Base-by-base conservation (phyloP, 1,140 invertebrate species). In the Drosophila bocqueti region DNA sequence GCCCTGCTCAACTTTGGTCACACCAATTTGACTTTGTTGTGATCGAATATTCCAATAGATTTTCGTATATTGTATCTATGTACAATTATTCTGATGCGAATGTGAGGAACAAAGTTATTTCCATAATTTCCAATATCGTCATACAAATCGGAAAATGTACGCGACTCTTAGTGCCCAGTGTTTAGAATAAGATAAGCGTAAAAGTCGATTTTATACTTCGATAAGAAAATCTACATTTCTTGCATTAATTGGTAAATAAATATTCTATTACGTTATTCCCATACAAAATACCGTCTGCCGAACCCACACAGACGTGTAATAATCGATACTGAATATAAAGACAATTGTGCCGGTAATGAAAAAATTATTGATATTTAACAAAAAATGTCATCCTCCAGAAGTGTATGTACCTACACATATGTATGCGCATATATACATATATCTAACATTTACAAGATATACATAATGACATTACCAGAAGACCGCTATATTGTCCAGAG, bases 291-390 rank as follows among this genome's bases (percentile, higher is more conserved):
- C 46, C n/a, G 46, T 52, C 24, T 26, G 10, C 21, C n/a, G 3
- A 5, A 43, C 31, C 24, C 18, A 21, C 18, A 16, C 31, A 55
- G 43, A 38, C 47, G 66, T 67, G 66, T 34, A 21, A 40, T 36
- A 43, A 54, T 68, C 36, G 24, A 68, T 57, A 40, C n/a, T 66
- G 21, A 24, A 67, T 21, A 34, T 18, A 36, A 67, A 54, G 21
- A 45, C 21, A 45, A 24, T 36, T 50, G 63, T 68, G 67, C 67
- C 67, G 63, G 67, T 40, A 38, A 45, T 21, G 43, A 55, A 50
- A 46, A 68, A 57, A 68, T 68, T 68, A 71, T 71, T 71, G 67
- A 68, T 71, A 71, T 71, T 71, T 71, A 71, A 68, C 67, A 71
- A 55, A 68, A 66, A 71, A 69, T 67, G 13, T 26, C 46, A 40